A percentile compares a stretch with the other conserved stretches of the same genome.
Evolutionary conservation across 2,797 vertebrate genomes (phyloP).

Genomic region (Alectoris magna): DNA sequence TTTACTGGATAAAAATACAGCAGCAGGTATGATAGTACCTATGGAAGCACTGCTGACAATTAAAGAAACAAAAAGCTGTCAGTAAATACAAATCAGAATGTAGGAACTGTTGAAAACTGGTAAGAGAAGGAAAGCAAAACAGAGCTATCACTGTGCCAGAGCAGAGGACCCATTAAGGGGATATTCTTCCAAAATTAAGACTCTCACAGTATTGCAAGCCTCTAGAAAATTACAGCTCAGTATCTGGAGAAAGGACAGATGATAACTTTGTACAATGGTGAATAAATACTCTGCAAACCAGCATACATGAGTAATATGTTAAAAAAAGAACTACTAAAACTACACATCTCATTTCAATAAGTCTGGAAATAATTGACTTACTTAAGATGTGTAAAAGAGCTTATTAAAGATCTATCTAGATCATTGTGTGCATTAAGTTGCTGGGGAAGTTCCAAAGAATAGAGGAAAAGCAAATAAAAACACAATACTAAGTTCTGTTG

Average conservation of each 20-base stretch:
- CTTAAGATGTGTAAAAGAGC: background rate
- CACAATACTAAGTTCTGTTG: background rate
- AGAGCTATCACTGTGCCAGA: background rate
- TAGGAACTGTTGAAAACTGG: background rate
- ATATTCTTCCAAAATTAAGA: background rate
- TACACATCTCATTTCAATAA: background rate
- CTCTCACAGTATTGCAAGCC: background rate
- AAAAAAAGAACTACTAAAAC: background rate
- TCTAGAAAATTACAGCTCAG: background rate
- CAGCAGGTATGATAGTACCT: background rate
- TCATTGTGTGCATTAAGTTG: background rate
- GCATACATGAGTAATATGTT: background rate
- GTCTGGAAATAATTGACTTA: background rate
- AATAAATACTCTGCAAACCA: background rate
- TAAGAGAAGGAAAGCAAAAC: background rate
- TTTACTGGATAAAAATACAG: background rate
- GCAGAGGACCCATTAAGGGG: background rate
- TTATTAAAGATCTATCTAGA: background rate
- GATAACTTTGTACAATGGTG: background rate
- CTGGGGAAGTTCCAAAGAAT: background rate
- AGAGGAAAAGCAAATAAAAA: accelerated
- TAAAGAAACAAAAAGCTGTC: conserved; percentile 22
- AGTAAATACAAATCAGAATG: conserved; percentile 3
- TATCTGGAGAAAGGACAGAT: background rate
- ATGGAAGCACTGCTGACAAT: background rate